These are phyloP conservation scores for Drosophila lowei DNA, from an alignment of 1,140 invertebrate species.

Conservation along the genomic window DNA sequence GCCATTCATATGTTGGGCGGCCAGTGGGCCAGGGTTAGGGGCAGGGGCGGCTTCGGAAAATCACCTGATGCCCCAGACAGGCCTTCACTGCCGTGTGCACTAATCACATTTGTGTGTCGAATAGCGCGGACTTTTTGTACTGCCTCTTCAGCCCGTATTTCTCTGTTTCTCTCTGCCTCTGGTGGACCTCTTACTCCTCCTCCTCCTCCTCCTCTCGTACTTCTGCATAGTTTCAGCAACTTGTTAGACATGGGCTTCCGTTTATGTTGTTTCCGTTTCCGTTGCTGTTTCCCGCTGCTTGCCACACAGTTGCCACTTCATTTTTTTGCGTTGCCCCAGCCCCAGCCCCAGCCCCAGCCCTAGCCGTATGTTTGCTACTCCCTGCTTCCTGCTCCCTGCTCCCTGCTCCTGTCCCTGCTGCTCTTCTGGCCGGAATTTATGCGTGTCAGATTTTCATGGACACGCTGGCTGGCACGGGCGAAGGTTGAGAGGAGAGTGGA, in stretches of 20 bases:
- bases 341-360: not conserved
- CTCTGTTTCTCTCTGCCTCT: not conserved
- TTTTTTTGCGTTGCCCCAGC: conserved; percentile 28
- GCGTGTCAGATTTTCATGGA: conserved; percentile 79
- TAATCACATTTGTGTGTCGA: conserved; percentile 55
- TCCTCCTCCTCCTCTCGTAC: not conserved
- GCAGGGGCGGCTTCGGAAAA: not conserved
- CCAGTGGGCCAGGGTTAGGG: too few relatives aligned
- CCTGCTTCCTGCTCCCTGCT: conserved; percentile 9
- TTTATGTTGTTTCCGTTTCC: conserved; percentile 73
- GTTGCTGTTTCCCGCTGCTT: conserved; percentile 37
- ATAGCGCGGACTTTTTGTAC: conserved; percentile 35
- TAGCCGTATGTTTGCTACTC: not conserved
- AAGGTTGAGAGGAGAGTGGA: conserved; percentile 16
- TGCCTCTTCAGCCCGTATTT: not conserved
- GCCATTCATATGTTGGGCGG: not conserved
- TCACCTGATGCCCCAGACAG: conserved; percentile 18
- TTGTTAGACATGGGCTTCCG: conserved; percentile 79
- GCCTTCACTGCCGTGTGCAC: conserved; percentile 29
- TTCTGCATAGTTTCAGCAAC: conserved; percentile 59
- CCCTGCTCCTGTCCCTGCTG: not conserved
- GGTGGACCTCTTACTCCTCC: not conserved
- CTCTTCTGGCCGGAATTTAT: conserved; percentile 54
- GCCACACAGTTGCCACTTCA: conserved; percentile 54
- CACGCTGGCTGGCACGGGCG: conserved; percentile 27